Conservation (phyloP, 2,797 vertebrate genomes). For the Pantherophis vulpinus region DNA sequence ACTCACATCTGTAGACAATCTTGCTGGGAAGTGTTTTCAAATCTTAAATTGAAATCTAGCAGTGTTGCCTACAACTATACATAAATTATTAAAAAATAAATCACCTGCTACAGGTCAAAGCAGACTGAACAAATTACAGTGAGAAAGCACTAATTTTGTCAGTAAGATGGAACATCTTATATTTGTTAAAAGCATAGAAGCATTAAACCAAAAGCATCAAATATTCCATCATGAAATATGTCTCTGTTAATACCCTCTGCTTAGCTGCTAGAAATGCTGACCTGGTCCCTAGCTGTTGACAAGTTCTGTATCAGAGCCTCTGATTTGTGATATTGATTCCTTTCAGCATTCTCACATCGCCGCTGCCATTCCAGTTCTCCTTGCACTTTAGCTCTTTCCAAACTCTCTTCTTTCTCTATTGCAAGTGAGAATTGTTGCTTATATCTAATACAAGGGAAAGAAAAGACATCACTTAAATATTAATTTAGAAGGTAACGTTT, state of each 20-base stretch:
- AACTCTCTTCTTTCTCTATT: slow-evolving; percentile 67
- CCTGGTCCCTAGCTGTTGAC: slow-evolving; percentile 76
- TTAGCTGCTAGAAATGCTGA: slow-evolving; percentile 47
- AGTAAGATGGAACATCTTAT: background rate
- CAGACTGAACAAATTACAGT: background rate
- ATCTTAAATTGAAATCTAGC: background rate
- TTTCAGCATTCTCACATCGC: slow-evolving; percentile 72
- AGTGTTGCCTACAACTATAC: background rate
- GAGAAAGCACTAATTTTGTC: background rate
- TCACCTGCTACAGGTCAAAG: background rate
- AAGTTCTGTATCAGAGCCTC: slow-evolving; percentile 77
- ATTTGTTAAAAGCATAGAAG: background rate
- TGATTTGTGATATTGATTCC: slow-evolving; percentile 69
- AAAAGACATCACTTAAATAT: slow-evolving; percentile 8
- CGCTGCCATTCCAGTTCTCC: slow-evolving; percentile 79
- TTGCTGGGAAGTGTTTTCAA: background rate
- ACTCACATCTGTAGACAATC: background rate
- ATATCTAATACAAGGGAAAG: slow-evolving; percentile 70
- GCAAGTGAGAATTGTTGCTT: slow-evolving; percentile 74
- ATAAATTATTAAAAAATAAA: slow-evolving; percentile 5
- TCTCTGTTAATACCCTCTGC: background rate
- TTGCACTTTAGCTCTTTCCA: slow-evolving; percentile 76
- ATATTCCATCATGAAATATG: background rate
- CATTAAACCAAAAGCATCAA: background rate
- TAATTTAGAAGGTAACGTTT: background rate